Evolutionary conservation across 1,140 invertebrate species (phyloP).

Genomic region (Laupala kohalensis): DNA sequence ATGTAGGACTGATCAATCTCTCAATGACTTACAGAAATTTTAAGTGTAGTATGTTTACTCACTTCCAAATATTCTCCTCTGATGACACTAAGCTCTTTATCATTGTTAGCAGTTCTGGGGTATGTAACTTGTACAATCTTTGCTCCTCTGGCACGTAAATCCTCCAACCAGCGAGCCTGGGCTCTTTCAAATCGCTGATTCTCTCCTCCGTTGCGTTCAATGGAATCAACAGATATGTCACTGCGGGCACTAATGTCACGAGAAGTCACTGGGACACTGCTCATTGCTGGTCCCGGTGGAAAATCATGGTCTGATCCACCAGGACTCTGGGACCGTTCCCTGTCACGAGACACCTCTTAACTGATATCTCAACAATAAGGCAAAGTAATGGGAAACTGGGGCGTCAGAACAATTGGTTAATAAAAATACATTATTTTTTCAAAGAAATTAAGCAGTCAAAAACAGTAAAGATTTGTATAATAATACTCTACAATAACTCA

Average conservation of each 20-base stretch:
- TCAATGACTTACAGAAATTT: no score
- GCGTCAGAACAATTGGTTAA: neutral
- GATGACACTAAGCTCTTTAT: constrained; percentile 92
- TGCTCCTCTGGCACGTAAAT: constrained; percentile 54
- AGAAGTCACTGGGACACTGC: constrained; percentile 20
- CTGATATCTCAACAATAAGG: neutral
- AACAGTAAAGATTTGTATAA: no score
- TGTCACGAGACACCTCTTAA: constrained; percentile 11
- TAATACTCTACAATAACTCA: no score
- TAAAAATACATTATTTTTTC: no score
- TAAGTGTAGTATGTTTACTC: constrained; percentile 19
- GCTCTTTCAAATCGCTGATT: constrained; percentile 31
- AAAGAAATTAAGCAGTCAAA: no score
- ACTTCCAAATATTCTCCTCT: constrained; percentile 93
- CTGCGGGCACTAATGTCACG: constrained; percentile 43
- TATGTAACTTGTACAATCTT: constrained; percentile 88
- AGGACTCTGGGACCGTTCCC: constrained; percentile 22
- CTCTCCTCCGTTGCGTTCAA: constrained; percentile 41
- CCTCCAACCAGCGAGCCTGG: constrained; percentile 51
- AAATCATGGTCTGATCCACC: constrained; percentile 23
- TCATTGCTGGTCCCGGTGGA: constrained; percentile 3
- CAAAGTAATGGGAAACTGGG: neutral
- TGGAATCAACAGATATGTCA: constrained; percentile 63
- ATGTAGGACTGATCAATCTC: no score
- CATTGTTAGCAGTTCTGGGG: constrained; percentile 91